These are phyloP conservation scores for Ophthalmolycus amberensis DNA, from an alignment of 2,113 vertebrate species.

Conservation along the genomic window DNA sequence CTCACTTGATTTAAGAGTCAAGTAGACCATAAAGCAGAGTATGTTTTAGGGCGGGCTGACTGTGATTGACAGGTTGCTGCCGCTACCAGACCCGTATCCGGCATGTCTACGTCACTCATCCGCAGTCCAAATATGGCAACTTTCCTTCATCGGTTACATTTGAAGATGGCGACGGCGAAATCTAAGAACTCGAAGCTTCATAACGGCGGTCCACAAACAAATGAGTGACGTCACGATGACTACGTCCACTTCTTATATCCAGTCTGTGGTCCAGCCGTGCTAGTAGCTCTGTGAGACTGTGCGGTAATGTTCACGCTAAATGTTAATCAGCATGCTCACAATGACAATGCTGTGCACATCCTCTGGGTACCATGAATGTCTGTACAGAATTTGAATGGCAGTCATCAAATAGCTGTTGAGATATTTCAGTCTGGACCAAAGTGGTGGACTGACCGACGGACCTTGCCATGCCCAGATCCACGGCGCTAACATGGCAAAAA, in stretches of 20 bases:
- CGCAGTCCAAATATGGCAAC: neutral
- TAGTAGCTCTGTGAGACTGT: neutral
- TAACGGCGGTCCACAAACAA: neutral
- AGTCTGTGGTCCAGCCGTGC: neutral
- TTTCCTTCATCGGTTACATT: neutral
- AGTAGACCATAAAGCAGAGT: neutral
- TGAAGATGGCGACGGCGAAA: no score
- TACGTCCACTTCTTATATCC: neutral
- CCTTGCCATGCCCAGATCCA: neutral
- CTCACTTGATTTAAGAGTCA: neutral
- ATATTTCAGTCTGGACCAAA: conserved; percentile 1
- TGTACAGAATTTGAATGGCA: neutral
- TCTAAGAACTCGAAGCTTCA: no score
- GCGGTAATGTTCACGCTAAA: no score
- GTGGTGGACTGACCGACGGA: neutral
- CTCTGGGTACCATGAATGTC: neutral
- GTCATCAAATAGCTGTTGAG: neutral
- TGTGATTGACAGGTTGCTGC: neutral
- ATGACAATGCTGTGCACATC: neutral
- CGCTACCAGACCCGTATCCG: no score
- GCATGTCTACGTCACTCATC: no score
- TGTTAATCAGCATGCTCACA: neutral
- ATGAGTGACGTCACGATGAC: neutral
- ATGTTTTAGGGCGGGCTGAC: neutral
- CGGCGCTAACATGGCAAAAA: neutral